Evolutionary conservation across 2,888 invertebrate genomes (phyloP), one percentile per base, ranked within the genome.

Genomic region (Macrostomum cliftonense): DNA sequence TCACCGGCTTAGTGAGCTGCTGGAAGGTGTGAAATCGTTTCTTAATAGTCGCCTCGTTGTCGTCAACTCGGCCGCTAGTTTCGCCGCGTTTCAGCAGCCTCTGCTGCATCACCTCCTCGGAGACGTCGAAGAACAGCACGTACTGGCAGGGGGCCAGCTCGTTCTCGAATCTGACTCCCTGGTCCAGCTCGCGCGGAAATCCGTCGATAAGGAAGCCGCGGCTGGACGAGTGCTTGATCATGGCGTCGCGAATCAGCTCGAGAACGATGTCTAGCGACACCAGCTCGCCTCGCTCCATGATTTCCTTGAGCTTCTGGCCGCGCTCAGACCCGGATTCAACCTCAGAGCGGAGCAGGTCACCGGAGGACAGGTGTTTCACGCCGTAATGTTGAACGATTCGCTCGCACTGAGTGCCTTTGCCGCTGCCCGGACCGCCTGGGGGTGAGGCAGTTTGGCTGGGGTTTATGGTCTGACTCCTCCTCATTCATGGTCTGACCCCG

Each of bases 351-450:
- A 93, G 76, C 50, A 95, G 76, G 73, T 95, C 93, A 0, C 93
- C 69, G 36, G 66, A 64, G 52, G 91, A 91, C 55, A 93, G 75
- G 71, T 95, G 93, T 16, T 83, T 82, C 74, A 85, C 88, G 14
- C 86, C 86, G 70, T 89, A 93, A 70, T 85, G 83, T 53, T 78
- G 79, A 13, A 89, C 85, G 63, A 93, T 86, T 66, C 77, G 80
- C 57, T 82, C 86, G 73, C 91, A 91, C 72, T 91, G 89, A 2
- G 91, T 93, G 39, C 91, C 91, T 71, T 93, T 93, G 53, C 93
- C 86, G 39, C 85, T 87, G 1, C 91, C 93, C 0, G 91, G 91
- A 1, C 93, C 91, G 47, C 91, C 91, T 70, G 63, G 2, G 28
- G 28, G 4, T 28, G 5, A 9, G 28, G 5, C 28, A 9, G 28